A percentile compares a stretch with the other conserved stretches of the same genome.
phyloP scores from a whole-genome alignment of 2,113 vertebrate genomes.

The Hiodon tergisus region DNA sequence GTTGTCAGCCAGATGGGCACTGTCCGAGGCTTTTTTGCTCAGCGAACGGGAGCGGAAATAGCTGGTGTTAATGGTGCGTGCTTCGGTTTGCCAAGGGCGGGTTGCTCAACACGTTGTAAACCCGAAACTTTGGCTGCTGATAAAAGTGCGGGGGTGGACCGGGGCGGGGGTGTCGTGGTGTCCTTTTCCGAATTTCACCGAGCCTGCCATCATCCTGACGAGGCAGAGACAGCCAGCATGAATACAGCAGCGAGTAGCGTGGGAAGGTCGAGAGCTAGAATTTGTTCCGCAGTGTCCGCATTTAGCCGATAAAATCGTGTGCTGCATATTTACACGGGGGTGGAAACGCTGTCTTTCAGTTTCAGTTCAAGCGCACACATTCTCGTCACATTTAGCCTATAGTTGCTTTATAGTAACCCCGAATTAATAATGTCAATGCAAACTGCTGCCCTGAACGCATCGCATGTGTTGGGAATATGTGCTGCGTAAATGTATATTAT shows the following conservation, averaged over 20 bases:
- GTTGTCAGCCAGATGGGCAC: background rate
- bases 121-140: too few relatives aligned
- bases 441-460: too few relatives aligned
- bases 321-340: background rate
- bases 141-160: too few relatives aligned
- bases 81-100: background rate
- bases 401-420: too few relatives aligned
- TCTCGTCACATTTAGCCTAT: too few relatives aligned
- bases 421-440: too few relatives aligned
- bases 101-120: too few relatives aligned
- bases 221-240: background rate
- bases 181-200: background rate
- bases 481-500: too few relatives aligned
- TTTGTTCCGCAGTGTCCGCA: background rate
- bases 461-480: too few relatives aligned
- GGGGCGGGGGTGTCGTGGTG: background rate
- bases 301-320: background rate
- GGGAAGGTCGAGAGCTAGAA: background rate
- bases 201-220: background rate
- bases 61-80: slow-evolving; percentile 7
- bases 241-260: background rate
- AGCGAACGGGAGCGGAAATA: background rate
- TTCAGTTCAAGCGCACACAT: too few relatives aligned
- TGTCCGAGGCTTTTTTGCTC: background rate
- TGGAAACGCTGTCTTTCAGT: too few relatives aligned